Base-by-base conservation (phyloP, 2,113 vertebrate species). In the Noturus placidus region DNA sequence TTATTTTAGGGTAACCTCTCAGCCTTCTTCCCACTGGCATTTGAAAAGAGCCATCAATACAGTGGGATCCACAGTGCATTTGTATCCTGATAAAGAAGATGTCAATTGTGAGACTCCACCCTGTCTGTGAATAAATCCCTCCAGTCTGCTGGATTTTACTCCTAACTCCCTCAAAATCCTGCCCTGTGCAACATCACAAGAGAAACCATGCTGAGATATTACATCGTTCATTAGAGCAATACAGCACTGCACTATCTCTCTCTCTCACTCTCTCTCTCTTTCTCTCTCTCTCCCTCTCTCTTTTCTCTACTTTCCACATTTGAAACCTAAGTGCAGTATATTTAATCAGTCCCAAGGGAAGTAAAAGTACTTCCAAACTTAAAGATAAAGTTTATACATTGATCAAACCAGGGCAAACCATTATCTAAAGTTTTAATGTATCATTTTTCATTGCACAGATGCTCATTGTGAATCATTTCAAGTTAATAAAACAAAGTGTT, bases 201-300 rank as follows among this genome's bases (percentile, higher is more conserved):
- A 93, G 38, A 91, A 92, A 91, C 89, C 33, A 89, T 89, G 88
- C 90, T 77, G 87, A 93, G 91, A 95, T 93, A 93, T 95, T 95
- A 94, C 92, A 92, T 94, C 95, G 95, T 94, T 95, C 94, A 95
- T 95, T 95, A 95, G 94, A 92, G 93, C 88, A 89, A 25, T 52
- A 33, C 69, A 79, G 88, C 89, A 89, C 70, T 86, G 69, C 70
- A 76, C 80, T 87, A 11, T 46, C 56, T 57, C 50, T 63, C 8
- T 50, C 76, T 78, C 7, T 65, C 77, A 35, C 46, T 50, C 46
- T 50, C 46, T 50, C 46, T 50, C 46, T 50, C 46, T 50, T 9
- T 50, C 46, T 50, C 46, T 10, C 46, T 50, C 46, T 50, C 46
- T 50, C 46, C 10, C 46, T 50, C 9, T 88, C 56, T 88, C 81